Percentiles rank a stretch among this genome's conserved stretches.
phyloP scores from a whole-genome alignment of 1,140 invertebrate genomes.

The Aphelinus certus region DNA sequence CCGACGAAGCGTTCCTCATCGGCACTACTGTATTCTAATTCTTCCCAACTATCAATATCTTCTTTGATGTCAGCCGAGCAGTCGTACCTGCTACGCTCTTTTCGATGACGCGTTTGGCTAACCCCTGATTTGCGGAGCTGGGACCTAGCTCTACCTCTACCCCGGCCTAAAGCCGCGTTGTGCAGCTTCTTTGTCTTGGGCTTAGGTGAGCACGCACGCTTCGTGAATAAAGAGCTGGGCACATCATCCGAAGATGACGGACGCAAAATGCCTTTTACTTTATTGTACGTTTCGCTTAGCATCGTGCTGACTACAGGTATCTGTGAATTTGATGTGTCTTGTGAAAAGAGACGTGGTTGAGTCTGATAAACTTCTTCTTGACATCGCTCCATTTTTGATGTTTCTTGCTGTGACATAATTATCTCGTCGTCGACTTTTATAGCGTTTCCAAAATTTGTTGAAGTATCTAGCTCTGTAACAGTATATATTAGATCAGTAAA shows the following conservation, averaged over 20 bases:
- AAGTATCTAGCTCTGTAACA: constrained; percentile 4
- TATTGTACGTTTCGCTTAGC: constrained; percentile 39
- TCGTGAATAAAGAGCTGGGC: constrained; percentile 21
- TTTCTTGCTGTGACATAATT: constrained; percentile 6
- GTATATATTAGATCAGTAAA: neutral
- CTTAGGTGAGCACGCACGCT: constrained; percentile 42
- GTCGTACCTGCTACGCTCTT: constrained; percentile 45
- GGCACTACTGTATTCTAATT: constrained; percentile 30
- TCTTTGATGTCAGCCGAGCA: constrained; percentile 45
- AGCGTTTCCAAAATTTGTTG: constrained; percentile 23
- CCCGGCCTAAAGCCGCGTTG: constrained; percentile 42
- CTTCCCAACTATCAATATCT: constrained; percentile 49
- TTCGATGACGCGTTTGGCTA: constrained; percentile 51
- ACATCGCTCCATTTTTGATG: neutral
- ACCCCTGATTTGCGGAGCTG: constrained; percentile 53
- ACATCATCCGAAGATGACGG: constrained; percentile 23
- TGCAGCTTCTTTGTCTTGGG: constrained; percentile 41
- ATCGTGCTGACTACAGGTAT: constrained; percentile 8
- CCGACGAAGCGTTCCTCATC: neutral
- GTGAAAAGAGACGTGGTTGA: no score
- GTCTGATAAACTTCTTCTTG: no score
- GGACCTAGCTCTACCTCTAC: constrained; percentile 46
- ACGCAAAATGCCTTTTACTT: constrained; percentile 29
- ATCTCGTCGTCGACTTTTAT: constrained; percentile 24
- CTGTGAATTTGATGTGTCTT: neutral